Evolutionary conservation across 37 sponge, comb jelly and placozoan genomes (phyloP), one percentile per base, ranked within the genome.

Genomic region (Oscarella lobularis): DNA sequence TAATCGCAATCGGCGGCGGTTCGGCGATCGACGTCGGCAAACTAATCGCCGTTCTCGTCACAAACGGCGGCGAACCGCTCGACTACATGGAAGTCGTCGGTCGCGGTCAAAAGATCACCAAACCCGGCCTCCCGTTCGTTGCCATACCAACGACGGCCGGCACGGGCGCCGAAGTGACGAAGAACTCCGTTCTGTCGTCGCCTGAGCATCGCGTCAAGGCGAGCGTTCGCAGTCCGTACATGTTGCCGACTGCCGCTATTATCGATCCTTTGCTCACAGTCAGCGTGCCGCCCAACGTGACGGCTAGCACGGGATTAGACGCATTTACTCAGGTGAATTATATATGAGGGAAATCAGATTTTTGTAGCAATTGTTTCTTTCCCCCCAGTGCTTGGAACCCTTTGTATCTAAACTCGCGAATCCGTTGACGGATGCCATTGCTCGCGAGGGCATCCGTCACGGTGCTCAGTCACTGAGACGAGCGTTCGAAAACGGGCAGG

Each of bases 41-140:
- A 68, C 35, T 68, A 35, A 68, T 68, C 31, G 71, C 71, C 6
- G 71, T 35, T 68, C 71, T 68, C 29, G 31, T 68, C 4, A 68
- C 71, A 4, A 68, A 68, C 31, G 71, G 71, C 33, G 71, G 71
- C 6, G 71, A 68, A 14, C 71, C 71, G 33, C 31, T 68, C 35
- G 71, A 68, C 33, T 68, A 68, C 71, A 68, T 68, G 71, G 71
- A 68, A 20, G 71, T 68, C 5, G 71, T 68, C 4, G 71, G 71
- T 5, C 6, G 31, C 4, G 71, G 71, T 20, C 71, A 68, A 5
- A 68, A 5, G 31, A 20, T 68, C 4, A 30, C 71, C 6, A 68
- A 68, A 14, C 71, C 71, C 29, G 6, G 29, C 6, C 4, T 14
- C 5, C 71, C 71, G 31, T 68, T 68, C 33, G 31, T 68, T 68